Base-by-base conservation (phyloP, 2,113 vertebrate species). In the Mus pahari region DNA sequence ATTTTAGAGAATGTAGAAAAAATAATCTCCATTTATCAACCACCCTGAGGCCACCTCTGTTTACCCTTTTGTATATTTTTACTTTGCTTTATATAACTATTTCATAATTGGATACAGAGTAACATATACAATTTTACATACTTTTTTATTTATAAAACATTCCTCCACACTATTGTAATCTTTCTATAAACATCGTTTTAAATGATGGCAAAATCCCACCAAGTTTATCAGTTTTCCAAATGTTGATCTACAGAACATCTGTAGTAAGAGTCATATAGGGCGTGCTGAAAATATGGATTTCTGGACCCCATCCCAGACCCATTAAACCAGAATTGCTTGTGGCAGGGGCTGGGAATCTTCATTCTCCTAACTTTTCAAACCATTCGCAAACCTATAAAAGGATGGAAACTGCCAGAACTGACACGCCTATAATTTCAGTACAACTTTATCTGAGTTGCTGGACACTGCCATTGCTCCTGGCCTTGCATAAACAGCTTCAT, bases 151-250 rank as follows among this genome's bases (percentile, higher is more conserved):
- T 97, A 92, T 73, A 94, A 94, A 96, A 74, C 91, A 95, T 95
- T 95, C 89, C 78, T 97, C 86, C 45, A 14, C 79, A 88, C 91
- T 91, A 77, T 83, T 92, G 83, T 74, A 89, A 92, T 97, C 89
- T 89, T 53, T 97, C 94, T 95, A 88, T 92, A 97, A 98, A 97
- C 92, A 96, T 92, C 88, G 68, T 96, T 95, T 92, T 86, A 91
- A 92, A 92, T 91, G 74, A 96, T 75, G 92, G 89, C 94, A 96
- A 92, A 96, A 92, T 68, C 86, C 84, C 94, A 89, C 92, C 73
- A 70, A 94, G 94, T 78, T 58, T 75, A 96, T 95, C 75, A 33
- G 39, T 86, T 94, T 96, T 96, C 89, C 95, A 96, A 78, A 97
- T 62, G 73, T 64, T 62, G 89, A 96, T 77, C 81, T 83, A 82